Conservation (phyloP, 2,113 vertebrate genomes). For the Scalopus aquaticus region DNA sequence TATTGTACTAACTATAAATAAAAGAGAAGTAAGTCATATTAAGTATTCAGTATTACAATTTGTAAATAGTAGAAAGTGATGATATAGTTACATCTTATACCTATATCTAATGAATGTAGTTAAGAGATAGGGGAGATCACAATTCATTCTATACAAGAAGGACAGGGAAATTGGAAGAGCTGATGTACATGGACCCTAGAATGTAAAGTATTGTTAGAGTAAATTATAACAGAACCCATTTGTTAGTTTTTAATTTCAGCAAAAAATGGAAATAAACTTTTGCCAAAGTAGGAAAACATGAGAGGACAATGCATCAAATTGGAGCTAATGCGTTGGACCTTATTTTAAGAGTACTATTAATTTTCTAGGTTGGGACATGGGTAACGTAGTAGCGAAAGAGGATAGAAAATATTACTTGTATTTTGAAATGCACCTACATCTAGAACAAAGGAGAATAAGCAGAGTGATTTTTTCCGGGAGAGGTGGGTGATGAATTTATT, state of each 20-base stretch:
- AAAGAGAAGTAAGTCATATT: not conserved
- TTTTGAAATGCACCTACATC: not conserved
- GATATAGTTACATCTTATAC: not conserved
- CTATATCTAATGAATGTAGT: not conserved
- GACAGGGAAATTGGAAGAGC: not conserved
- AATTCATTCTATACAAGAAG: not conserved
- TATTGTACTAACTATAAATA: not conserved
- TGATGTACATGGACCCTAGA: not conserved
- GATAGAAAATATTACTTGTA: not conserved
- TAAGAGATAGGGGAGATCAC: not conserved
- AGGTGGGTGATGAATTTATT: not conserved
- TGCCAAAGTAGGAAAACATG: not conserved
- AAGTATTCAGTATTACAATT: not conserved
- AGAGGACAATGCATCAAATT: not conserved
- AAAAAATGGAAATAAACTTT: conserved; percentile 12
- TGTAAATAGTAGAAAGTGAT: not conserved
- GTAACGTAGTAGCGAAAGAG: not conserved
- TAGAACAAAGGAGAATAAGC: not conserved
- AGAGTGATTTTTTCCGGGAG: not conserved
- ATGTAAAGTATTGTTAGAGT: not conserved
- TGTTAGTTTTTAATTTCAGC: not conserved
- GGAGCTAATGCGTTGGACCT: not conserved
- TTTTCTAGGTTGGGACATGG: not conserved
- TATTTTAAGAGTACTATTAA: not conserved
- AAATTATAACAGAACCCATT: not conserved